phyloP scores from a whole-genome alignment of 2,888 invertebrate species.

The Epiblema foenella region DNA sequence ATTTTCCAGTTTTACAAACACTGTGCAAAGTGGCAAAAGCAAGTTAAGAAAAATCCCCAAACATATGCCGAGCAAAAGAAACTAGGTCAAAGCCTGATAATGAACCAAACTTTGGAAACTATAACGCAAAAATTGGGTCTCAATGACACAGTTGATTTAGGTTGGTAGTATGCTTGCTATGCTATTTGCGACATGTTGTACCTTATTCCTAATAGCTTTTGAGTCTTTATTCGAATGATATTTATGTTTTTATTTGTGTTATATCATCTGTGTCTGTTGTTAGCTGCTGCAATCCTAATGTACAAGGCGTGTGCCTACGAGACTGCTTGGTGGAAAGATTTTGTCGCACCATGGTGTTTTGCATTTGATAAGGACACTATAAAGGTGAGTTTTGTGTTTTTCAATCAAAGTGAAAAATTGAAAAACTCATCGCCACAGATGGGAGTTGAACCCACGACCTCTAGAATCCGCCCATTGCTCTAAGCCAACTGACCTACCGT shows the following conservation, averaged over 20 bases:
- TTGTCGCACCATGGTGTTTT: conserved; percentile 91
- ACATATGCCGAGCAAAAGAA: conserved; percentile 84
- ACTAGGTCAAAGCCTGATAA: conserved; percentile 82
- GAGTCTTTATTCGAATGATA: conserved; percentile 33
- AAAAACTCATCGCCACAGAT: too few species aligned
- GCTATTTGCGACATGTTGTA: conserved; percentile 60
- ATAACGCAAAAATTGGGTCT: conserved; percentile 87
- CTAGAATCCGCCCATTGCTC: too few species aligned
- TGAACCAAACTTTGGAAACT: conserved; percentile 83
- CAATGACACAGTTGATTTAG: conserved; percentile 73
- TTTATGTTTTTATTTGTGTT: conserved; percentile 6
- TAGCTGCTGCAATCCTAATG: conserved; percentile 87
- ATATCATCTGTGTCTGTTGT: conserved; percentile 25
- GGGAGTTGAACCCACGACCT: too few species aligned
- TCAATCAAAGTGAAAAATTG: too few species aligned
- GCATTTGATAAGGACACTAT: conserved; percentile 87
- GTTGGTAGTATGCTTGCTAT: conserved; percentile 77
- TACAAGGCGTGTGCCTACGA: conserved; percentile 92
- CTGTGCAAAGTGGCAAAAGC: conserved; percentile 88
- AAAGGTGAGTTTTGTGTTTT: conserved; percentile 57
- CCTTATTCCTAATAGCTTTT: conserved; percentile 11
- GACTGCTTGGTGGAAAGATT: conserved; percentile 89
- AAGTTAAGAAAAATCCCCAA: conserved; percentile 88
- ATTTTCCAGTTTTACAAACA: conserved; percentile 91
- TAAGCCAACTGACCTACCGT: too few species aligned